phyloP scores from a whole-genome alignment of 2,888 invertebrate genomes.

The Diadromus collaris region DNA sequence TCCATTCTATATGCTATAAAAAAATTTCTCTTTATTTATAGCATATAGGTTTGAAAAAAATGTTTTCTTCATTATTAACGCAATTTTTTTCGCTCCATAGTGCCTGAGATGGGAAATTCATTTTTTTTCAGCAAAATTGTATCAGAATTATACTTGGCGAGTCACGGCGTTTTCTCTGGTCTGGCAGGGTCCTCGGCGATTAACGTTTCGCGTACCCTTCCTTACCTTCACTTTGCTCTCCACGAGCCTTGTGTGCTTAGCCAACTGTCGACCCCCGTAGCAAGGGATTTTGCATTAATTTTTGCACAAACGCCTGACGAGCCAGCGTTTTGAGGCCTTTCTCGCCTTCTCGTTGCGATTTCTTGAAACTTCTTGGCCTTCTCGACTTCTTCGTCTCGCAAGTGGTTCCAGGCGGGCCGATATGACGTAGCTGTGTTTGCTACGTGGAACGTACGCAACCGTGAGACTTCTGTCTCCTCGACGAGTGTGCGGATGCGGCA shows the following conservation, averaged over 20 bases:
- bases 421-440: not conserved
- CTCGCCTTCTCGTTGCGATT: not conserved
- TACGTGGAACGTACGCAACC: not conserved
- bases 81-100: not conserved
- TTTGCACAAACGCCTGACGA: slow-evolving; percentile 6
- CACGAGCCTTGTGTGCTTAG: not conserved
- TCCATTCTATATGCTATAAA: too few relatives aligned
- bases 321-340: slow-evolving; percentile 9
- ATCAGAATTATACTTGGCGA: not conserved
- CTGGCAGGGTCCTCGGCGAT: not conserved
- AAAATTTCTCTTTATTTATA: too few relatives aligned
- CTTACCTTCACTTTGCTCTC: not conserved
- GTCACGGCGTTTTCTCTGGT: not conserved
- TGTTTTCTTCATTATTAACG: not conserved
- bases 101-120: too few relatives aligned
- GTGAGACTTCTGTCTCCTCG: not conserved
- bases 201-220: not conserved
- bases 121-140: not conserved
- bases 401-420: not conserved
- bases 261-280: not conserved
- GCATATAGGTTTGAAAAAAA: too few relatives aligned
- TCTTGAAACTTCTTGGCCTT: not conserved
- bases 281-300: not conserved
- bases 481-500: not conserved
- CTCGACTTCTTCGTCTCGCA: slow-evolving; percentile 18